Base-by-base conservation (phyloP, 2,888 invertebrate species). In the Aphrophora alni region DNA sequence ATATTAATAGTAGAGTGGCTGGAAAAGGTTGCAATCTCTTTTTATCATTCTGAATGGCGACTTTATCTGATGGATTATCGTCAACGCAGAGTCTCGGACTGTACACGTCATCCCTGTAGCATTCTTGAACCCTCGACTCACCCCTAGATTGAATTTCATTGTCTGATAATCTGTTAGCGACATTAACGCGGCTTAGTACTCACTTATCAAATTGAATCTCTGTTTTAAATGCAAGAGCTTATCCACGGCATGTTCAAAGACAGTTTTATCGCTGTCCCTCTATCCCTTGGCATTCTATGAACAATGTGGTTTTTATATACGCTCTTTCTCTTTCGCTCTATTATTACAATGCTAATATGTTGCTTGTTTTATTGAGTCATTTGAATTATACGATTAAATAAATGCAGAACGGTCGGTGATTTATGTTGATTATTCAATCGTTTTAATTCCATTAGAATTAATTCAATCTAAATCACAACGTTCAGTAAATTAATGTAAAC, bases 141-240 rank as follows among this genome's bases (percentile, higher is more conserved):
- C 21, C 59, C 59, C 21, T 21, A 17, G 59, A 59, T 59, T 59
- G 59, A 59, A 59, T 59, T 59, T 59, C 59, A 59, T 59, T 59
- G 59, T 59, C 59, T 59, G 59, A 59, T 59, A 59, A 59, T 59
- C 59, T 59, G 59, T 3, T 21, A 59, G n/a, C 59, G 59, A 59
- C 59, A 59, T 59, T 59, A 59, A 59, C 59, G 21, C 2, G 21
- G 59, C 59, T 59, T 59, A 59, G 59, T 21, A 21, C 21, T 59
- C 59, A 59, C 59, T 59, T 59, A 59, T 59, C 59, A 59, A 59
- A 59, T 59, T 59, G 59, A 21, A 59, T 59, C 59, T 59, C 21
- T 12, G 59, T 21, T n/a, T 59, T 59, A 14, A 59, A 59, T 59
- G 14, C 59, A 59, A n/a, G 59, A 21, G 59, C 59, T 59, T 59